These are phyloP conservation scores for Cyphomyrus plagiostoma DNA, from an alignment of 2,113 vertebrate genomes.

Conservation along the genomic window DNA sequence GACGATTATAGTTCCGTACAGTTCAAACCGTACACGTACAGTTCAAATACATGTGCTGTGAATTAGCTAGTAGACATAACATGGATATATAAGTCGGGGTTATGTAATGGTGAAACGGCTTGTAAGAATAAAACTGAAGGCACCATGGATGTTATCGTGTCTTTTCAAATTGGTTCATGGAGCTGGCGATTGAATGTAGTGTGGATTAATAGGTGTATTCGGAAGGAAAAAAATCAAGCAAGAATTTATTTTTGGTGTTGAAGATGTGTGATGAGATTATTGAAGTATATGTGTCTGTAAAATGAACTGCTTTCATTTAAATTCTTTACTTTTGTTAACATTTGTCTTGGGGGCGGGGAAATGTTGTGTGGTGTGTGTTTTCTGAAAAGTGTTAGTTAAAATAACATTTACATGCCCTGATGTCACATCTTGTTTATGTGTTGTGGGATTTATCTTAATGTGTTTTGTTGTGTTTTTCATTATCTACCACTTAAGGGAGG, in stretches of 20 bases:
- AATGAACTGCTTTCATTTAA: background rate
- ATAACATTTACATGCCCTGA: background rate
- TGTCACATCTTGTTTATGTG: background rate
- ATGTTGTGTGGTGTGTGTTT: background rate
- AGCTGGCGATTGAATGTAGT: background rate
- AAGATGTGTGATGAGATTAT: background rate
- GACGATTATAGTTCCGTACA: background rate
- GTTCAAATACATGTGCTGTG: background rate
- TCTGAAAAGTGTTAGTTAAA: background rate
- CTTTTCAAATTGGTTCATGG: background rate
- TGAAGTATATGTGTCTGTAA: background rate
- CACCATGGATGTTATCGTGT: background rate
- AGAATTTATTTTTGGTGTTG: background rate
- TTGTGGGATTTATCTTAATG: background rate
- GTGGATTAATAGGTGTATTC: background rate
- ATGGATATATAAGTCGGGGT: background rate
- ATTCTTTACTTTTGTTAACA: background rate
- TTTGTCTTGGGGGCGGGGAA: background rate
- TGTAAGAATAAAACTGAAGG: background rate
- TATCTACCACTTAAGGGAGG: background rate
- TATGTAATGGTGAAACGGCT: background rate
- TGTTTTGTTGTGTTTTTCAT: background rate
- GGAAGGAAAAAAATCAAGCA: background rate
- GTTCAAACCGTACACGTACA: background rate
- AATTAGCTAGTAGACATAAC: background rate